Evolutionary conservation across 2,113 vertebrate species (phyloP), one percentile per base, ranked within the genome.

Genomic region (Atherinomorus stipes): DNA sequence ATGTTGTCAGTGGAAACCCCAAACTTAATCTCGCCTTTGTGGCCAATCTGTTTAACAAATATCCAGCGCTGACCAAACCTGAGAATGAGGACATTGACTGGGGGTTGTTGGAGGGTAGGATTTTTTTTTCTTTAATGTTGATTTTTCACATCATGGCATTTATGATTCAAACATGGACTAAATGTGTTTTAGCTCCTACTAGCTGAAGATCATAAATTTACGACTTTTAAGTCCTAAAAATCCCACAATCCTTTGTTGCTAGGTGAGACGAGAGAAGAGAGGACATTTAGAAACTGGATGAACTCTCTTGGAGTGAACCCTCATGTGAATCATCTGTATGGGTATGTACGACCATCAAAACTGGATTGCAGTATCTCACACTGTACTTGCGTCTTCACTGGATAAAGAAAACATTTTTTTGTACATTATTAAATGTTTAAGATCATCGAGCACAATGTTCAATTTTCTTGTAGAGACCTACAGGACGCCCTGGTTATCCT

Each of bases 271-370:
- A 93, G 96, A 15, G 97, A 98, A 89, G 97, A 98, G 87, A 94
- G 96, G 74, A 98, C 97, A 3, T 98, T 97, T 89, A 92, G 95
- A 76, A 98, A 98, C 93, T 98, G 97, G 97, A 98, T 98, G 96
- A 98, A 98, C 80, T 98, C 96, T 44, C 94, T 96, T 25, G 97
- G 97, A 34, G 97, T 97, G 64, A 96, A 91, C 81, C 96, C 97
- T 25, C 92, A 95, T 0, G 96, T 98, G 59, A 97, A 98, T 83
- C 96, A 98, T 89, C 94, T 98, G 40, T 98, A 96, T 0, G 92
- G 84, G 96, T 98, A 94, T 47, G 94, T 37, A 71, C 23, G 12
- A 28, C 59, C 34, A 1, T 12, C 11, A 37, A 16, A 13, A n/a
- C 38, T 40, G 38, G 38, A 12, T 40, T 13, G 3, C 38, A 28